Percentiles rank a stretch among this genome's conserved stretches.
These are phyloP conservation scores for Psilanteris sp. DNA, from an alignment of 1,140 invertebrate genomes.

Conservation along the genomic window DNA sequence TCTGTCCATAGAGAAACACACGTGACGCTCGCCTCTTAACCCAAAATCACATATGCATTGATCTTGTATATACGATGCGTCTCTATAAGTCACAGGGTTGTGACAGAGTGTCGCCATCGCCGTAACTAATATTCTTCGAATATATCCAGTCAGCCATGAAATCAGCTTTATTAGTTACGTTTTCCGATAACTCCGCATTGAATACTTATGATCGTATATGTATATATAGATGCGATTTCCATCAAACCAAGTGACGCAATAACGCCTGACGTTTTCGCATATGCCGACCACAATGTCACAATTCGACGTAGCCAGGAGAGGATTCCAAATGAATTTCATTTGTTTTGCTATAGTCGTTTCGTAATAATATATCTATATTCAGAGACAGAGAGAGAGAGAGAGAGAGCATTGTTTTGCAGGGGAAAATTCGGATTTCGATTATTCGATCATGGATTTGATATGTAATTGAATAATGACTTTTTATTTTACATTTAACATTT, in stretches of 20 bases:
- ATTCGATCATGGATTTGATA: too few species aligned
- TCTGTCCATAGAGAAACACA: slow-evolving; percentile 74
- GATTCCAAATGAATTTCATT: slow-evolving; percentile 55
- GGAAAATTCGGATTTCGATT: too few species aligned
- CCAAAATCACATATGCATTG: slow-evolving; percentile 67
- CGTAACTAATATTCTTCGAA: slow-evolving; percentile 62
- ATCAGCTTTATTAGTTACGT: slow-evolving; percentile 76
- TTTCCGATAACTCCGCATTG: slow-evolving; percentile 58
- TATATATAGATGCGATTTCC: slow-evolving; percentile 31
- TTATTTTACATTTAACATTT: too few species aligned
- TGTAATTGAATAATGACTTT: too few species aligned
- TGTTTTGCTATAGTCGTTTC: slow-evolving; percentile 6
- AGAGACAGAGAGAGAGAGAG: too few species aligned
- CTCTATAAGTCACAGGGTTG: slow-evolving; percentile 48
- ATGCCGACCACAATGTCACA: slow-evolving; percentile 55
- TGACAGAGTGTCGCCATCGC: slow-evolving; percentile 25
- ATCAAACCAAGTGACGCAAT: slow-evolving; percentile 48
- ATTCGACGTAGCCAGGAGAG: slow-evolving; percentile 34
- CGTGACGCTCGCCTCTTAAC: slow-evolving; percentile 77
- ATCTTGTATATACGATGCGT: slow-evolving; percentile 44
- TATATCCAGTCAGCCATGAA: slow-evolving; percentile 73
- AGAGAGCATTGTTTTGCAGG: too few species aligned
- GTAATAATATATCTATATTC: background rate
- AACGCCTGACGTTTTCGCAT: slow-evolving; percentile 61
- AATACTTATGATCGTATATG: slow-evolving; percentile 56